Base-by-base conservation (phyloP, 2,113 vertebrate genomes). In the Thunnus maccoyii region DNA sequence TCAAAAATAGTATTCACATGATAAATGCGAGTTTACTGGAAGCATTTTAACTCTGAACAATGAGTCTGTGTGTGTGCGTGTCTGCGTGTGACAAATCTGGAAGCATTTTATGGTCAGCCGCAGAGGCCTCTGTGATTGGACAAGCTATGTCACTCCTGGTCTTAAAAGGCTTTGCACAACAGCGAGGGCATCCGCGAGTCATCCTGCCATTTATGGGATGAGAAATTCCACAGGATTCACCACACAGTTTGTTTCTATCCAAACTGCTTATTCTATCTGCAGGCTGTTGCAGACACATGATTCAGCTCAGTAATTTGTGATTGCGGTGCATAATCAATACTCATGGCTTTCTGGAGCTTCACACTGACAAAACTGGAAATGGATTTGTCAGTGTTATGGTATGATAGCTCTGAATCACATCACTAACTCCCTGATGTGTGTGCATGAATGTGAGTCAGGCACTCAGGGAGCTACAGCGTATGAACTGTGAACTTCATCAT, bases 1-100 rank as follows among this genome's bases (percentile, higher is more conserved):
- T 93, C 92, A 90, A 93, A 92, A 93, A 93, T 91, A 94, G 91
- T 86, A 80, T 86, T 86, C 86, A 83, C 89, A 92, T 93, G 93
- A 95, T 94, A 91, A 94, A 95, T 94, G 93, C 58, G 78, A 91
- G 89, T 94, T 95, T 94, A 94, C 93, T 94, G 94, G 94, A 95
- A 94, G 86, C 91, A 84, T 91, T 94, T 93, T 87, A 76, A 88
- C 88, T 86, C 83, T 60, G 87, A 93, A 94, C 93, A 95, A 94
- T 94, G 88, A 87, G 58, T 80, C 79, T 88, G 75, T 91, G 83
- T 91, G 74, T 89, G 75, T 78, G 74, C 71, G 65, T 80, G 75
- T 88, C 51, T 90, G 78, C 84, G 88, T 93, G 89, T 91, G 91
- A 92, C 92, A 92, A 92, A 94, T 96, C 94, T 95, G 94, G 94